Conservation (phyloP, 2,797 vertebrate genomes). For the Muscicapa comitata region DNA sequence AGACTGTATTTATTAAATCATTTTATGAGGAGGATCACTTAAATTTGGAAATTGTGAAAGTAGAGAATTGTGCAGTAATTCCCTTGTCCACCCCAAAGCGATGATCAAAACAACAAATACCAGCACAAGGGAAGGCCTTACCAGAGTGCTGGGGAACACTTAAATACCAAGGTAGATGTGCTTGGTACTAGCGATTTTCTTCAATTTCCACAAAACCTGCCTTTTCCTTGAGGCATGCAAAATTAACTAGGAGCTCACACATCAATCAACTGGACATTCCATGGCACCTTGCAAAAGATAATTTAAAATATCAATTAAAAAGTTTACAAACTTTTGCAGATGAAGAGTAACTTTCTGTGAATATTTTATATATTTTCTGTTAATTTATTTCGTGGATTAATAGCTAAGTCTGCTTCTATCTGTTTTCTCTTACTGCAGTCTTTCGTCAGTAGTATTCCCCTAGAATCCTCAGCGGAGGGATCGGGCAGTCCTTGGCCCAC, state of each 20-base stretch:
- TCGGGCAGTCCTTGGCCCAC: neutral
- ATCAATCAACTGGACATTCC: neutral
- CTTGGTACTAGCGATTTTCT: neutral
- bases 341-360: neutral
- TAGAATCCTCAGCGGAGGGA: neutral
- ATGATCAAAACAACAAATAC: neutral
- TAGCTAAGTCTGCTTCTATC: neutral
- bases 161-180: neutral
- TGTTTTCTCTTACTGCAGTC: neutral
- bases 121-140: neutral
- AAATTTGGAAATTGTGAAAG: neutral
- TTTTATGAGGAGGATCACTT: neutral
- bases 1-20: neutral
- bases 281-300: neutral
- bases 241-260: neutral
- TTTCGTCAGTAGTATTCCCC: accelerated
- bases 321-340: neutral
- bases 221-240: neutral
- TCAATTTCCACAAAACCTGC: neutral
- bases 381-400: neutral
- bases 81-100: neutral
- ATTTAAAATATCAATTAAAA: neutral
- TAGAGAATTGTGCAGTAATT: neutral
- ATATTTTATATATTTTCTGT: neutral
- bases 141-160: neutral